These are phyloP conservation scores for Brachypteracias leptosomus DNA, from an alignment of 2,113 vertebrate genomes.

Conservation along the genomic window DNA sequence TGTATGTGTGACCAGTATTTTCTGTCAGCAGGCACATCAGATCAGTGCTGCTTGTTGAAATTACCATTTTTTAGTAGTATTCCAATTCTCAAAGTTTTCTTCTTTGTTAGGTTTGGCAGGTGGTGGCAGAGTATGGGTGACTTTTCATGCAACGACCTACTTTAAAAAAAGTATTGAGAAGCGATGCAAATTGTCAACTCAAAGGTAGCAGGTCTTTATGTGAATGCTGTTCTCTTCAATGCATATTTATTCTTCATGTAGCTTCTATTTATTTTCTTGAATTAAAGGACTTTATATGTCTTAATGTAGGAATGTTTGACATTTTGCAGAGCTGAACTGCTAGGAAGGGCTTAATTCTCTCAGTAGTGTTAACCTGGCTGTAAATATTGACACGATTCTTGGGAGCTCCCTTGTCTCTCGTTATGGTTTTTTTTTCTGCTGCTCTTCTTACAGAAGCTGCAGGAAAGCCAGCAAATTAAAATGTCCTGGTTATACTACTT, in stretches of 20 bases:
- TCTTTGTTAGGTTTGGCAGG: not conserved
- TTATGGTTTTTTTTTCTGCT: not conserved
- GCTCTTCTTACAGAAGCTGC: not conserved
- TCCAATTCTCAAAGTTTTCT: not conserved
- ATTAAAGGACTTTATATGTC: not conserved
- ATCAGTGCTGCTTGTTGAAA: not conserved
- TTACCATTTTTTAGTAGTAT: not conserved
- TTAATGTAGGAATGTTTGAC: not conserved
- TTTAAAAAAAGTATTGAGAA: not conserved
- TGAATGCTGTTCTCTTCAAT: not conserved
- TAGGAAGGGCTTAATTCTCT: not conserved
- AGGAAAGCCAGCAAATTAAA: not conserved
- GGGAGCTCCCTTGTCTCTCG: not conserved
- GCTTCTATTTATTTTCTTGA: not conserved
- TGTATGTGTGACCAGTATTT: not conserved
- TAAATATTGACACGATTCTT: not conserved
- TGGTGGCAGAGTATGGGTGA: not conserved
- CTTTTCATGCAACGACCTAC: not conserved
- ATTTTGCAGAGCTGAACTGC: not conserved
- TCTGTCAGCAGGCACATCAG: not conserved
- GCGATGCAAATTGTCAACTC: not conserved
- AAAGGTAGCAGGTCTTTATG: not conserved
- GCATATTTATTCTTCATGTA: not conserved
- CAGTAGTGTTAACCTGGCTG: not conserved
- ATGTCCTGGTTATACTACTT: not conserved